Percentiles rank a stretch among this genome's conserved stretches.
phyloP scores from a whole-genome alignment of 1,140 invertebrate genomes.

The Danaus melanippus region DNA sequence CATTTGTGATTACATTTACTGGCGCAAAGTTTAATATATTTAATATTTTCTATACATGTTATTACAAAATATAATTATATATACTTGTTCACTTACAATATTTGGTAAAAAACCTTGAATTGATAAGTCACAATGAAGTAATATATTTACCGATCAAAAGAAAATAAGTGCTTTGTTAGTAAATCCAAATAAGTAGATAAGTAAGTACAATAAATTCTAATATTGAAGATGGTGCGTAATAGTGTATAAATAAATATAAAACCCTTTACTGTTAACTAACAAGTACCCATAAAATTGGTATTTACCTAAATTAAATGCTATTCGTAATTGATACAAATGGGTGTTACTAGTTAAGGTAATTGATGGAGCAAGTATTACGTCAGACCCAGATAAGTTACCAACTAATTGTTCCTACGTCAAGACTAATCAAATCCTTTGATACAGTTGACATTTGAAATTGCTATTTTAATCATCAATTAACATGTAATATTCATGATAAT shows the following conservation, averaged over 20 bases:
- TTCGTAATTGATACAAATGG: conserved; percentile 65
- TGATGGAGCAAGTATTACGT: conserved; percentile 30
- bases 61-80: too few species aligned
- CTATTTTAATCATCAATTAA: too few species aligned
- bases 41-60: too few species aligned
- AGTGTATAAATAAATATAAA: conserved; percentile 42
- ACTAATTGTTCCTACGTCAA: conserved; percentile 18
- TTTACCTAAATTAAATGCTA: conserved; percentile 62
- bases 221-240: conserved; percentile 13
- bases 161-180: neutral
- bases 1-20: neutral
- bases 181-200: conserved; percentile 5
- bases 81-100: neutral
- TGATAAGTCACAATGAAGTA: neutral
- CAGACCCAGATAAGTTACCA: conserved; percentile 20
- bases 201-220: conserved; percentile 12
- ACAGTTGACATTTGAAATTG: conserved; percentile 7
- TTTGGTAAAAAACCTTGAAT: neutral
- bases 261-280: conserved; percentile 41
- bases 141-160: neutral
- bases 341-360: conserved; percentile 62
- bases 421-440: conserved; percentile 13
- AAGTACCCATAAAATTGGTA: conserved; percentile 60
- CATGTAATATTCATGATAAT: too few species aligned
- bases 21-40: conserved; percentile 1